These are phyloP conservation scores for Ophiodon elongatus DNA, from an alignment of 2,113 vertebrate species.

Conservation along the genomic window DNA sequence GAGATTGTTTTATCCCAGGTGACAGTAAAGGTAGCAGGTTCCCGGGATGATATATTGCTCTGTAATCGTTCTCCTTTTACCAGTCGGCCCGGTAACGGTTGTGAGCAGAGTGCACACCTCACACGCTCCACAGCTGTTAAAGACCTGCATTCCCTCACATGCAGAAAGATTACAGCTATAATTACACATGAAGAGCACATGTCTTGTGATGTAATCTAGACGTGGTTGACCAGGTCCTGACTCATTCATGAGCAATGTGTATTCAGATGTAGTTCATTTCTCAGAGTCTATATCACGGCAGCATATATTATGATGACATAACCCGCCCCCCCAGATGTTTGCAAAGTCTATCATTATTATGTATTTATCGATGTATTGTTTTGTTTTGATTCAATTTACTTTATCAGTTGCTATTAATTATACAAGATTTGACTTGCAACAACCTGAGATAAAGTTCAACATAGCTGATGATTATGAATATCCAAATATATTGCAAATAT, in stretches of 20 bases:
- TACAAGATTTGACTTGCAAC: not conserved
- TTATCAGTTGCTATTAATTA: not conserved
- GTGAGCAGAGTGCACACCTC: not conserved
- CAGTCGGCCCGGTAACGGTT: not conserved
- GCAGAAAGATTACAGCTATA: not conserved
- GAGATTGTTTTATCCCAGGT: slow-evolving; percentile 70
- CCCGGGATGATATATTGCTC: slow-evolving; percentile 47
- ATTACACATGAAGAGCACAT: not conserved
- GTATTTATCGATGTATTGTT: not conserved
- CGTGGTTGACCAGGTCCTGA: not conserved
- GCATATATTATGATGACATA: not conserved
- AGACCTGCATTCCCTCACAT: not conserved
- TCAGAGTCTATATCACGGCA: not conserved
- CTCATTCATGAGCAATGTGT: not conserved
- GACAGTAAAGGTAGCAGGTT: slow-evolving; percentile 68
- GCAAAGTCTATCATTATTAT: not conserved
- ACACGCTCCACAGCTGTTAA: not conserved
- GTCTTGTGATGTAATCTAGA: not conserved
- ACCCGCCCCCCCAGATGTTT: not conserved
- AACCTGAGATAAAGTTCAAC: not conserved
- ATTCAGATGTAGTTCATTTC: not conserved
- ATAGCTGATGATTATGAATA: not conserved
- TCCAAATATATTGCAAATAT: not conserved
- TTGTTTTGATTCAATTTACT: not conserved
- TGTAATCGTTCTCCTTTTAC: slow-evolving; percentile 10